Percentiles rank a stretch among this genome's conserved stretches.
These are phyloP conservation scores for Danio tinwini DNA, from an alignment of 2,797 vertebrate species.

Conservation along the genomic window DNA sequence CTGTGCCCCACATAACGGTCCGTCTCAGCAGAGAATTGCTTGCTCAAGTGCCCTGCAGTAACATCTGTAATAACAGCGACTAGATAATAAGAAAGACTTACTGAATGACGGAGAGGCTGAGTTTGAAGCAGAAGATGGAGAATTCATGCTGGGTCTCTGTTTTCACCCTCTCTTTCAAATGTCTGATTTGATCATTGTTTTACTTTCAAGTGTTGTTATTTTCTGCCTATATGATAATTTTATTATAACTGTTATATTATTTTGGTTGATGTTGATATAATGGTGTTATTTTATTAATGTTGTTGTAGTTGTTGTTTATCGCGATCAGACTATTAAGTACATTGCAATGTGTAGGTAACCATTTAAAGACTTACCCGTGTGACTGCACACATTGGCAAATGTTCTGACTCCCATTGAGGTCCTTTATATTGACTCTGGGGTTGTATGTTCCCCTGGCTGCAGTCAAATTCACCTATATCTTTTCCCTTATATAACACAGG, in stretches of 20 bases:
- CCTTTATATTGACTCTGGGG: constrained; percentile 64
- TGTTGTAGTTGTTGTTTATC: constrained; percentile 72
- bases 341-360: constrained; percentile 75
- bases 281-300: constrained; percentile 71
- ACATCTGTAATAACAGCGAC: constrained; percentile 65
- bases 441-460: constrained; percentile 66
- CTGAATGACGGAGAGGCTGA: constrained; percentile 70
- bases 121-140: constrained; percentile 74
- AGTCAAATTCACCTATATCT: constrained; percentile 65
- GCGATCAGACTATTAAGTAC: constrained; percentile 76
- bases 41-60: constrained; percentile 67
- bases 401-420: constrained; percentile 70
- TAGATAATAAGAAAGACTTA: constrained; percentile 72
- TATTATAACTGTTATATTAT: constrained; percentile 80
- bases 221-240: constrained; percentile 79
- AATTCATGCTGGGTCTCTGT: constrained; percentile 75
- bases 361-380: constrained; percentile 73
- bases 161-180: constrained; percentile 71
- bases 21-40: constrained; percentile 59
- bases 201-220: constrained; percentile 65
- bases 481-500: constrained; percentile 32
- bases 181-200: constrained; percentile 74
- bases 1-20: constrained; percentile 96
- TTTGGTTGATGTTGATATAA: constrained; percentile 68
- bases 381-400: constrained; percentile 78